Base-by-base conservation (phyloP, 1,140 invertebrate species). In the Eueides isabella region DNA sequence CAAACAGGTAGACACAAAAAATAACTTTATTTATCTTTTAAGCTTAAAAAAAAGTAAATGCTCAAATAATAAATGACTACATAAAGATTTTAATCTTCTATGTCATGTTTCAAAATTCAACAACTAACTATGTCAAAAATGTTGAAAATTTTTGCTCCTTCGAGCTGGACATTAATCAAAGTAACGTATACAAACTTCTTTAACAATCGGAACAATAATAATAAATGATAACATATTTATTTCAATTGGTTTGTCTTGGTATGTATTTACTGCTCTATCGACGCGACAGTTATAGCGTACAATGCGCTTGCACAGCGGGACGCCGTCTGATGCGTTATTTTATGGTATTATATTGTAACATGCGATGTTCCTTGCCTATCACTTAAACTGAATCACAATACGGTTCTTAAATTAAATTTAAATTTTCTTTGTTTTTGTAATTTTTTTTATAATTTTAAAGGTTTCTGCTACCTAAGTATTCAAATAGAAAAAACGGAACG, bases 221-320 rank as follows among this genome's bases (percentile, higher is more conserved):
- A 83, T 82, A 82, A 85, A 83, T 78, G 63, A 63, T 72, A 66
- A 72, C 71, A 72, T 72, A 66, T 86, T 85, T 44, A 71, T 71
- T 71, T 71, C 69, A 71, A 71, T 71, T 61, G 69, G 35, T 71
- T n/a, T 41, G 69, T 71, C 69, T 64, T 61, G 11, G 29, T 30
- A 19, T 63, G 28, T 64, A 71, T 44, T 71, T 71, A 71, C 82
- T 80, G 79, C 83, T 85, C 84, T 82, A 87, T 87, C 80, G 73
- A 79, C 80, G 76, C 80, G 83, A 83, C 81, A 80, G 83, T 82
- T 78, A 80, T 79, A 76, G 69, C 69, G 19, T 72, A 72, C 67
- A 75, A 74, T 69, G 83, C 79, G 82, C 80, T 65, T 64, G 77
- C 84, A 68, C 82, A 29, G 72, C 83, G 82, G 84, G 84, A 71